Conservation (phyloP, 2,113 vertebrate genomes). For the Prolemur simus region DNA sequence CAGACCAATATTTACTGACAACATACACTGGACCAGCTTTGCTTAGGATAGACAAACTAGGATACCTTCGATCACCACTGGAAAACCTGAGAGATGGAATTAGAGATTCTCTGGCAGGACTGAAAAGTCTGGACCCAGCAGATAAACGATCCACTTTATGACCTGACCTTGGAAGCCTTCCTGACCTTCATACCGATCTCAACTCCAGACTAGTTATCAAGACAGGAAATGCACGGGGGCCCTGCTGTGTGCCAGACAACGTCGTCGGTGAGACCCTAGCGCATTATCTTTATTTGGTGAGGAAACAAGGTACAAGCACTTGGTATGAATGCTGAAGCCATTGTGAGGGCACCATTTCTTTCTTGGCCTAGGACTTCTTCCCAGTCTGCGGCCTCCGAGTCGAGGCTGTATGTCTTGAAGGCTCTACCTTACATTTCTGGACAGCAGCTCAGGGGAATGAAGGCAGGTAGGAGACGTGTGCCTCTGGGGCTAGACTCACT, state of each 20-base stretch:
- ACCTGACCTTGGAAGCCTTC: conserved; percentile 64
- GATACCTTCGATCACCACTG: not conserved
- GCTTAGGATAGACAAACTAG: not conserved
- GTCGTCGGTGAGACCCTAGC: not conserved
- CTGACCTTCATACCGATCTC: not conserved
- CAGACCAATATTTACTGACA: not conserved
- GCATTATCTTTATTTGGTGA: not conserved
- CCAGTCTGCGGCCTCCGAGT: not conserved
- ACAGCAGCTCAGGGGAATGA: not conserved
- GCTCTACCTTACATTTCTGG: not conserved
- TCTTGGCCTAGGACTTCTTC: not conserved
- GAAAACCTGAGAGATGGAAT: not conserved
- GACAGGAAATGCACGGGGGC: not conserved
- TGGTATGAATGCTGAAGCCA: not conserved
- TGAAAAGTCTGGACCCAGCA: too few relatives aligned
- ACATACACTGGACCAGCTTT: not conserved
- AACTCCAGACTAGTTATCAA: not conserved
- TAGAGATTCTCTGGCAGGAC: not conserved
- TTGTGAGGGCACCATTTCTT: not conserved
- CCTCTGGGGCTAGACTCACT: not conserved
- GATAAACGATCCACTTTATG: not conserved
- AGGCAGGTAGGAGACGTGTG: not conserved
- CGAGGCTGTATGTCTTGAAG: not conserved
- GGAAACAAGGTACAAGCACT: not conserved
- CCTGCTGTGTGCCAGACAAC: not conserved